Conservation (phyloP, 2,888 invertebrate species). For the Acheta domesticus region DNA sequence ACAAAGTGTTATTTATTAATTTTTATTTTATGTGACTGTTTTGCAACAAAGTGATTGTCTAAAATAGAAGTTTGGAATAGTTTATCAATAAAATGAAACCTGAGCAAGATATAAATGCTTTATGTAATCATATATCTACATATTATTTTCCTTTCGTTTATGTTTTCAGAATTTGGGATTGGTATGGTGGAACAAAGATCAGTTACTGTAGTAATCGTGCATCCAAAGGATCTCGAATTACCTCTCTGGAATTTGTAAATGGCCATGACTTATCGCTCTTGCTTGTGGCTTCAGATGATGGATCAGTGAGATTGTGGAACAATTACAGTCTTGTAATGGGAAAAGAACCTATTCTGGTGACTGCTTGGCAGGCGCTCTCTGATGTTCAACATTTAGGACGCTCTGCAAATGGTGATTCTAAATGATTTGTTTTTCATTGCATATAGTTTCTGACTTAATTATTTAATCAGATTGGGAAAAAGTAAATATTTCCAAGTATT, state of each 20-base stretch:
- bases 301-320: constrained; percentile 68
- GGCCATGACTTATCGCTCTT: constrained; percentile 76
- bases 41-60: too few species aligned
- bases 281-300: constrained; percentile 73
- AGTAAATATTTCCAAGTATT: not conserved
- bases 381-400: constrained; percentile 51
- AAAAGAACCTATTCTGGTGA: constrained; percentile 59
- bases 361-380: constrained; percentile 82
- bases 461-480: not conserved
- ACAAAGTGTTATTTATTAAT: too few species aligned
- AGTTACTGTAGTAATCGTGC: constrained; percentile 58
- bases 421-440: not conserved
- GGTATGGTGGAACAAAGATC: constrained; percentile 70
- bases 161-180: constrained; percentile 69
- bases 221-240: constrained; percentile 60
- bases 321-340: constrained; percentile 33
- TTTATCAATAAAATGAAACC: too few species aligned
- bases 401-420: constrained; percentile 29
- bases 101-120: not conserved
- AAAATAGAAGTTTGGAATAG: too few species aligned
- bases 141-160: not conserved
- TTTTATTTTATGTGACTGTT: too few species aligned
- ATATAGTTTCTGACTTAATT: not conserved
- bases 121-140: not conserved
- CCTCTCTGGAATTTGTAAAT: constrained; percentile 82